Conservation (phyloP, 1,140 invertebrate species). For the Eumaeus atala region DNA sequence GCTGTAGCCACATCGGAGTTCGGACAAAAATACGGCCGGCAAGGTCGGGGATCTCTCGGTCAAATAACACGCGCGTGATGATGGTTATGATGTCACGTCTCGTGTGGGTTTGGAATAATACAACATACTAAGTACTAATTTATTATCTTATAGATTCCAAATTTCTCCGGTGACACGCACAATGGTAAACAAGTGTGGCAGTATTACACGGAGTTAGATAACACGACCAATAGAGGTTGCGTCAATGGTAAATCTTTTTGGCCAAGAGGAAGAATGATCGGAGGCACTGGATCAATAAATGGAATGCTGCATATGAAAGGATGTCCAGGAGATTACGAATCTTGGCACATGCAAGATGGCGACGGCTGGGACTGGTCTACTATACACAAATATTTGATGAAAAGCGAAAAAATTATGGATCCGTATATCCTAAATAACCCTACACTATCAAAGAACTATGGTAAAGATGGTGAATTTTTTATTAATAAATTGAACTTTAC, state of each 20-base stretch:
- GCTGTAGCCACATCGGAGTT: no score
- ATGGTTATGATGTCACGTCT: no score
- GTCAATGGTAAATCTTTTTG: conserved; percentile 63
- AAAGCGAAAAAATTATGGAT: conserved; percentile 63
- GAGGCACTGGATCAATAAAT: conserved; percentile 80
- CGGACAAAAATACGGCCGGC: no score
- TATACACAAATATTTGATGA: conserved; percentile 80
- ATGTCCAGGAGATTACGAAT: conserved; percentile 78
- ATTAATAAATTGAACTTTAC: conserved; percentile 56
- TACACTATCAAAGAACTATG: conserved; percentile 45
- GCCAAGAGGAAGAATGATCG: conserved; percentile 76
- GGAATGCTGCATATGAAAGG: conserved; percentile 79
- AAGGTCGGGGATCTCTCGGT: no score
- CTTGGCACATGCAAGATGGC: conserved; percentile 75
- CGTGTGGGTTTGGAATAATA: no score
- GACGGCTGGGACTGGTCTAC: conserved; percentile 80
- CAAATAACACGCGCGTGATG: no score
- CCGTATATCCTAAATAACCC: conserved; percentile 46
- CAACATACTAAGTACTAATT: no score
- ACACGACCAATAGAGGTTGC: conserved; percentile 41
- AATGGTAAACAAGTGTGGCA: conserved; percentile 45
- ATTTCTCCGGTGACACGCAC: conserved; percentile 44
- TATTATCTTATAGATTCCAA: conserved; percentile 47
- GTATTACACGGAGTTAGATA: conserved; percentile 52
- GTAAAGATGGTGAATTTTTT: conserved; percentile 50